Conservation (phyloP, 2,113 vertebrate species). For the Prionailurus viverrinus region DNA sequence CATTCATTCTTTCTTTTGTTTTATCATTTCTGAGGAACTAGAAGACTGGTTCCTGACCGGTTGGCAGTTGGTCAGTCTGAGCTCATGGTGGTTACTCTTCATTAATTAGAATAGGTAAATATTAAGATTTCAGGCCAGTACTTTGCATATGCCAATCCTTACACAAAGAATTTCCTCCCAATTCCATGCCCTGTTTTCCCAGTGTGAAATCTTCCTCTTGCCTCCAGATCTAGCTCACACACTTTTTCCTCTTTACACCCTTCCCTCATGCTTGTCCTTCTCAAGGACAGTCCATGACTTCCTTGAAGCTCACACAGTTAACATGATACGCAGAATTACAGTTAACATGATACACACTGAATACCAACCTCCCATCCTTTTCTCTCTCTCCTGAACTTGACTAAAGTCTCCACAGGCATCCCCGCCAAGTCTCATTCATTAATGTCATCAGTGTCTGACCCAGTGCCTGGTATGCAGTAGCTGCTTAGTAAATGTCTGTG, state of each 20-base stretch:
- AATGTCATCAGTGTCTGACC: neutral
- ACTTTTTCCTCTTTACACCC: neutral
- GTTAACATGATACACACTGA: neutral
- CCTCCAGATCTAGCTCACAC: neutral
- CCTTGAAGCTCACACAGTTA: neutral
- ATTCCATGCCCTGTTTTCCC: neutral
- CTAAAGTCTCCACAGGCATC: neutral
- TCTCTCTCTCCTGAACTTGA: neutral
- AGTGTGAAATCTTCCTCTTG: neutral
- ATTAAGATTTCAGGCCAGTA: neutral
- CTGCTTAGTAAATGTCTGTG: neutral
- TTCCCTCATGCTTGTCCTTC: neutral
- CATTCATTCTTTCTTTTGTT: neutral
- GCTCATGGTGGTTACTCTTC: neutral
- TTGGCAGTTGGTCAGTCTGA: neutral
- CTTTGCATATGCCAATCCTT: neutral
- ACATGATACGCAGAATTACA: rapidly evolving
- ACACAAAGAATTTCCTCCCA: neutral
- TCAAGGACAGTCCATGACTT: neutral
- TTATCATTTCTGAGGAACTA: neutral
- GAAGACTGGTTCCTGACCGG: neutral
- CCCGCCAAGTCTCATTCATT: neutral
- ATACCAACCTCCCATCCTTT: neutral
- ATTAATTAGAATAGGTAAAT: neutral
- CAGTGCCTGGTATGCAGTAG: neutral